Base-by-base conservation (phyloP, 1,140 invertebrate genomes). In the Condylostylus longicornis region DNA sequence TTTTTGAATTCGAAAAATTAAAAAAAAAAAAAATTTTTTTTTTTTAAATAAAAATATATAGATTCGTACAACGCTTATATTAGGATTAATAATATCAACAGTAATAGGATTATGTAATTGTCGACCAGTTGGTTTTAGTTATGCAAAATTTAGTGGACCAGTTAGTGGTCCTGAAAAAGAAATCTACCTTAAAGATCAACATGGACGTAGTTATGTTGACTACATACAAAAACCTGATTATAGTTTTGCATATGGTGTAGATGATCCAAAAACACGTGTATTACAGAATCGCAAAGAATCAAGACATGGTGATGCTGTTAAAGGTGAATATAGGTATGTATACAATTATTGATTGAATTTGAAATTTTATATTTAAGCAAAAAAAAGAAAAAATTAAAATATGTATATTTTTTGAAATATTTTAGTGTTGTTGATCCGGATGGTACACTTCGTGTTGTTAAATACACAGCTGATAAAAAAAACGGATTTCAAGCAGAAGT, bases 191-290 rank as follows among this genome's bases (percentile, higher is more conserved):
- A 63, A 65, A 10, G 67, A 70, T 39, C 63, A 64, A 23, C 53
- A 62, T 25, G 51, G 51, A n/a, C 64, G 62, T 17, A 58, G 60
- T 37, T 64, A 64, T 32, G 61, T 71, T 17, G 74, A 77, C 51
- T 76, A 72, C 54, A 64, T 73, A 67, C 72, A 72, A 5, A 71
- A 70, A 47, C 73, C 74, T 5, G 72, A 76, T 49, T 79, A 79
- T 44, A 65, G 68, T 21, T 79, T 75, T 52, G 64, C 71, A 2
- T 79, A 78, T 50, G 75, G 75, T 25, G 74, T 79, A 10, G 68
- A 75, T 40, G 77, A 80, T 58, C 70, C 73, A 2, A 62, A 68
- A 47, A 77, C 69, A 42, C 74, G 78, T 29, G 75, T 81, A 54
- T 68, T 67, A 35, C 76, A 82, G 53, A 71, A 69, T 42, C 74